Evolutionary conservation across 2,113 vertebrate species (phyloP).

Genomic region (Odobenus rosmarus): DNA sequence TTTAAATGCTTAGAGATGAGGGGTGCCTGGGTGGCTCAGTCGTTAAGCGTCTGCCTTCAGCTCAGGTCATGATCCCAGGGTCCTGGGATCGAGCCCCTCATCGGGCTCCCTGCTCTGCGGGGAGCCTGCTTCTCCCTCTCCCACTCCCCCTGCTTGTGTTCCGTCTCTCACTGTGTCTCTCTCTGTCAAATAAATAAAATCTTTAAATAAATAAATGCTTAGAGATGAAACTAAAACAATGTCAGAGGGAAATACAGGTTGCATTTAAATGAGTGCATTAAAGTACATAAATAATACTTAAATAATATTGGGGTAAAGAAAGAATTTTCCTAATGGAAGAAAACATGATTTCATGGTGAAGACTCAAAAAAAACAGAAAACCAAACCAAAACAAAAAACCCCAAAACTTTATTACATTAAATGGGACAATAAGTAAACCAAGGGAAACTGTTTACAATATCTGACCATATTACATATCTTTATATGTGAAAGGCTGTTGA

Average conservation of each 20-base stretch:
- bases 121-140: no score
- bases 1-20: conserved; percentile 12
- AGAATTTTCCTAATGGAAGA: conserved; percentile 1
- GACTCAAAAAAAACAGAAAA: not conserved
- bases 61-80: no score
- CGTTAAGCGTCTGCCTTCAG: no score
- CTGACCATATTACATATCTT: not conserved
- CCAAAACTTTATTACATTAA: conserved; percentile 6
- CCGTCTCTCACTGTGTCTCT: no score
- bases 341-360: not conserved
- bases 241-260: not conserved
- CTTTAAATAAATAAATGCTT: not conserved
- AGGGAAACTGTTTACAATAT: not conserved
- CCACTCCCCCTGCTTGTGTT: no score
- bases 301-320: not conserved
- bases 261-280: conserved; percentile 31
- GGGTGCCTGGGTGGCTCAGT: no score
- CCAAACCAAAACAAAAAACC: not conserved
- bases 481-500: not conserved
- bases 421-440: not conserved
- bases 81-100: no score
- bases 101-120: no score
- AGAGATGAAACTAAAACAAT: not conserved
- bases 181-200: no score
- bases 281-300: not conserved